These are phyloP conservation scores for Sipha maydis DNA, from an alignment of 2,888 invertebrate species.

Conservation along the genomic window DNA sequence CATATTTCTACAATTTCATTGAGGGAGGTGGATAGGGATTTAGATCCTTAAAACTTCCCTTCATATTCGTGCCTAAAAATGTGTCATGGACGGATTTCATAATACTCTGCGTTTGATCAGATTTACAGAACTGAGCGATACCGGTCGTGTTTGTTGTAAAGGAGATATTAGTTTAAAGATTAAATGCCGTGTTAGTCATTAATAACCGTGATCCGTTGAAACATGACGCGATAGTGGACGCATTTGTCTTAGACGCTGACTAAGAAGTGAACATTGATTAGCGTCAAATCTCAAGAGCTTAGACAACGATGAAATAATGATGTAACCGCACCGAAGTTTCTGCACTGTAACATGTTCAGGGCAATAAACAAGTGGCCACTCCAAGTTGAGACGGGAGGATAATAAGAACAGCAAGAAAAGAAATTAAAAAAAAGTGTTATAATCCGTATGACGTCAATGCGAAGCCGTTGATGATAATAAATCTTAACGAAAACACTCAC, in stretches of 20 bases:
- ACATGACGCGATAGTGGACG: too few species aligned
- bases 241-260: not conserved
- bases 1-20: too few species aligned
- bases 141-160: too few species aligned
- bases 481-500: not conserved
- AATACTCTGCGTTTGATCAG: too few species aligned
- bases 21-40: too few species aligned
- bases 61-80: too few species aligned
- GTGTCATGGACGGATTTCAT: too few species aligned
- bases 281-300: not conserved
- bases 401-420: not conserved
- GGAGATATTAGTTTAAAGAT: not conserved
- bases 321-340: not conserved
- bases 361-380: conserved; percentile 36
- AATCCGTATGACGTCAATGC: conserved; percentile 46
- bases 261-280: not conserved
- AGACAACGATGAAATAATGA: not conserved
- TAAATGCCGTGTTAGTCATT: not conserved
- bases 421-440: not conserved
- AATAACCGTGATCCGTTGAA: not conserved
- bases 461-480: conserved; percentile 8
- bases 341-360: not conserved
- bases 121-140: too few species aligned
- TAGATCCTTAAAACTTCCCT: too few species aligned
- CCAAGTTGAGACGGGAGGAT: not conserved